Conservation (phyloP, 1,140 invertebrate genomes). For the Eurosta solidaginis region DNA sequence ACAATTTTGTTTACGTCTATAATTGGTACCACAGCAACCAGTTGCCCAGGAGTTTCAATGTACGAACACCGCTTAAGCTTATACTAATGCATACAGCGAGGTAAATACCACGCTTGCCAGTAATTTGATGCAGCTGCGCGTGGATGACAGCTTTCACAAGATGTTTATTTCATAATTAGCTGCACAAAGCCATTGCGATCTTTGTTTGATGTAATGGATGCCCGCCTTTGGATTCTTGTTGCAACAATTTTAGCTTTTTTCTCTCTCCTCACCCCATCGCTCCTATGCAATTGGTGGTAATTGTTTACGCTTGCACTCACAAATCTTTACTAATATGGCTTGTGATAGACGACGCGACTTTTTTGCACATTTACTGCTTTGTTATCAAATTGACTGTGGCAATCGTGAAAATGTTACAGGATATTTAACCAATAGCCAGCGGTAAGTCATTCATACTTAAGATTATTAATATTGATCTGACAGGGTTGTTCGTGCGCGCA, state of each 20-base stretch:
- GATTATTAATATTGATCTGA: not conserved
- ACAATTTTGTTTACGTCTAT: too few relatives aligned
- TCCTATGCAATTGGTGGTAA: not conserved
- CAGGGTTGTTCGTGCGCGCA: not conserved
- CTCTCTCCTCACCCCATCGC: not conserved
- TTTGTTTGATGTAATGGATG: not conserved
- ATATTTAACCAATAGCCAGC: not conserved
- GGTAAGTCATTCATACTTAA: not conserved
- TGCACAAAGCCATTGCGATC: constrained; percentile 15
- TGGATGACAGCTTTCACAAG: constrained; percentile 20
- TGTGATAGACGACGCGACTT: not conserved
- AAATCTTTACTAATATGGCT: not conserved
- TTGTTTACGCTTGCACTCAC: not conserved
- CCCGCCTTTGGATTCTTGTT: not conserved
- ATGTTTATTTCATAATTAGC: constrained; percentile 28
- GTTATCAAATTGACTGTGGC: constrained; percentile 17
- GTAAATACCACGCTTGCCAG: not conserved
- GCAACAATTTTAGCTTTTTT: too few relatives aligned
- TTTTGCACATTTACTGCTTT: constrained; percentile 16
- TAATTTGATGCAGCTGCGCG: constrained; percentile 2
- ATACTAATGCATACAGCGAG: too few relatives aligned
- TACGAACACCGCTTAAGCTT: too few relatives aligned
- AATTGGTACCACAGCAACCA: too few relatives aligned
- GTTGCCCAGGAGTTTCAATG: too few relatives aligned
- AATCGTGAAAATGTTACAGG: not conserved